phyloP scores from a whole-genome alignment of 2,113 vertebrate species.

The Arizona elegans region DNA sequence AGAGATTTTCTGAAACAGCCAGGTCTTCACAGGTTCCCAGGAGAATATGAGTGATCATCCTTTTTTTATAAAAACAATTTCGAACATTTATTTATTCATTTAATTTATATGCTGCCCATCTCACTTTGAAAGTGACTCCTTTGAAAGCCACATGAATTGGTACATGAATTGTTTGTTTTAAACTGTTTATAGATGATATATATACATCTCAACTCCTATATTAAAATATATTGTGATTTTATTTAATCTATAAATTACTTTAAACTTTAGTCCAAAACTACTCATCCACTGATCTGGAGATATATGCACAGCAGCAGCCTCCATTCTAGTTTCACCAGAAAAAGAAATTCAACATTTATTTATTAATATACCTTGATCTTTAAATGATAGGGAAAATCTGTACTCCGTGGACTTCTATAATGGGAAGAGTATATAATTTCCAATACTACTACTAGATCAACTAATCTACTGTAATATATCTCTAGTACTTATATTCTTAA shows the following conservation, averaged over 20 bases:
- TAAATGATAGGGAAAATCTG: not conserved
- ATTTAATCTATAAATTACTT: slow-evolving; percentile 18
- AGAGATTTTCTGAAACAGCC: not conserved
- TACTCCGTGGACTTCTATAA: not conserved
- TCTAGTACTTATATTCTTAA: not conserved
- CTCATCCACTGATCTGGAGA: not conserved
- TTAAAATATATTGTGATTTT: not conserved
- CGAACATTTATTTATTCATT: no score
- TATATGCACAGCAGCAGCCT: not conserved
- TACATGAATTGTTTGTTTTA: slow-evolving; percentile 1
- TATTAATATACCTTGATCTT: not conserved
- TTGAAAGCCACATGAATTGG: not conserved
- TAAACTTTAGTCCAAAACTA: not conserved
- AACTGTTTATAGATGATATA: slow-evolving; percentile 2
- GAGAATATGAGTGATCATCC: not conserved
- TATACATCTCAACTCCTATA: not conserved
- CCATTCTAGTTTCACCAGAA: not conserved
- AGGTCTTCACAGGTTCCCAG: not conserved
- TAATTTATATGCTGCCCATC: no score
- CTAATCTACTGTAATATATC: not conserved
- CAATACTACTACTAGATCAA: not conserved
- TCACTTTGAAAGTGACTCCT: no score
- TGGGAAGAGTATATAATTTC: not conserved
- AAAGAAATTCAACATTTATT: not conserved
- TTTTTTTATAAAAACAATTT: no score